A percentile compares a stretch with the other conserved stretches of the same genome.
Conservation (phyloP, 2,113 vertebrate species). For the Anoura caudifer region DNA sequence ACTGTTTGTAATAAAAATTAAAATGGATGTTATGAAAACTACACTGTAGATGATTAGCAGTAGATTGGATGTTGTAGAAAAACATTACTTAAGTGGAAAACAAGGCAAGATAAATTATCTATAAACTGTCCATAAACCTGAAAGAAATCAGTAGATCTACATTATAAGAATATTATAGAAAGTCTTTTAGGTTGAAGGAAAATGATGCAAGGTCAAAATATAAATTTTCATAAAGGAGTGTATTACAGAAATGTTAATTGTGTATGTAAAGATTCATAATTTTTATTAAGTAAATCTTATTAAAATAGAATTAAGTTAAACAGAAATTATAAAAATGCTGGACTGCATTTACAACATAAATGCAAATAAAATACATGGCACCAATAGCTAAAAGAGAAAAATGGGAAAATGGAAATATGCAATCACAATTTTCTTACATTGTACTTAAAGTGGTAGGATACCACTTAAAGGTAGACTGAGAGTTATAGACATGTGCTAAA, state of each 20-base stretch:
- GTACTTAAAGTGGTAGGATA: not conserved
- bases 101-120: not conserved
- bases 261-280: not conserved
- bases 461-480: not conserved
- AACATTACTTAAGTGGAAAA: not conserved
- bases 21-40: not conserved
- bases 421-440: not conserved
- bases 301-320: not conserved
- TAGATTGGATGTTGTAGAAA: not conserved
- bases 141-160: not conserved
- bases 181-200: not conserved
- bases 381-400: not conserved
- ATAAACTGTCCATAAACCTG: not conserved
- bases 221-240: not conserved
- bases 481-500: not conserved
- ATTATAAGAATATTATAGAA: not conserved
- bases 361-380: not conserved
- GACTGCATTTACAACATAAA: not conserved
- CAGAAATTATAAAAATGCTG: not conserved
- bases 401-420: not conserved
- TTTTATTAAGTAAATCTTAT: not conserved
- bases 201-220: not conserved
- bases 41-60: not conserved
- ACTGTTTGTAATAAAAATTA: not conserved
- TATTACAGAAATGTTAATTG: not conserved